Evolutionary conservation across 2,113 vertebrate species (phyloP).

Genomic region (Spea bombifrons): DNA sequence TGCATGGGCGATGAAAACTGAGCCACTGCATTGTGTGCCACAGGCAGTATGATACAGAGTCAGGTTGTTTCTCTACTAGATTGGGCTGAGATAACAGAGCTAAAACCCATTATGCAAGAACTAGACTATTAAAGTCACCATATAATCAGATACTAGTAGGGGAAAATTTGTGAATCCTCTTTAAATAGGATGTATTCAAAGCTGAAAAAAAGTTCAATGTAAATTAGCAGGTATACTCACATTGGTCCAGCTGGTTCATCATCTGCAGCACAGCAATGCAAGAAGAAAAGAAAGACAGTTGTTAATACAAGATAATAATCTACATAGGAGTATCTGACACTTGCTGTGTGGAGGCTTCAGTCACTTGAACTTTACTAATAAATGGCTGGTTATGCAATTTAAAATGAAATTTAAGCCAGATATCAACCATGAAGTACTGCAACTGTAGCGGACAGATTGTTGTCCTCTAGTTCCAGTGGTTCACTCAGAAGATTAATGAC

Average conservation of each 20-base stretch:
- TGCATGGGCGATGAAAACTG: no score
- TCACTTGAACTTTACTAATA: conserved; percentile 61
- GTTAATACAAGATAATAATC: neutral
- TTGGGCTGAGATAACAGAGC: no score
- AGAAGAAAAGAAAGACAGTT: conserved; percentile 46
- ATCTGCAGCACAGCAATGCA: conserved; percentile 65
- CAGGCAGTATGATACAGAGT: no score
- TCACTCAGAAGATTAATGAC: conserved; percentile 76
- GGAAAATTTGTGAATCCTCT: no score
- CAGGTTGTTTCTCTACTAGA: no score
- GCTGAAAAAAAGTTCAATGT: no score
- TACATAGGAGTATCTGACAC: conserved; percentile 61
- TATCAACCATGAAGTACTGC: conserved; percentile 80
- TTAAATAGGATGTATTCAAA: no score
- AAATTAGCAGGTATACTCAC: conserved; percentile 70
- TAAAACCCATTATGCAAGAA: no score
- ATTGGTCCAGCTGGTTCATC: conserved; percentile 95
- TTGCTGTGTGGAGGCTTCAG: conserved; percentile 68
- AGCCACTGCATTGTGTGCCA: no score
- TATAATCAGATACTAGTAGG: no score
- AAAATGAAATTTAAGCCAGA: conserved; percentile 66
- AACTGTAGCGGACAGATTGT: conserved; percentile 79
- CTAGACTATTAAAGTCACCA: no score
- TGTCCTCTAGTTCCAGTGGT: conserved; percentile 84
- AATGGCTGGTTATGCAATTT: conserved; percentile 73